phyloP scores from a whole-genome alignment of 2,113 vertebrate genomes.

The Muntiacus muntjak region DNA sequence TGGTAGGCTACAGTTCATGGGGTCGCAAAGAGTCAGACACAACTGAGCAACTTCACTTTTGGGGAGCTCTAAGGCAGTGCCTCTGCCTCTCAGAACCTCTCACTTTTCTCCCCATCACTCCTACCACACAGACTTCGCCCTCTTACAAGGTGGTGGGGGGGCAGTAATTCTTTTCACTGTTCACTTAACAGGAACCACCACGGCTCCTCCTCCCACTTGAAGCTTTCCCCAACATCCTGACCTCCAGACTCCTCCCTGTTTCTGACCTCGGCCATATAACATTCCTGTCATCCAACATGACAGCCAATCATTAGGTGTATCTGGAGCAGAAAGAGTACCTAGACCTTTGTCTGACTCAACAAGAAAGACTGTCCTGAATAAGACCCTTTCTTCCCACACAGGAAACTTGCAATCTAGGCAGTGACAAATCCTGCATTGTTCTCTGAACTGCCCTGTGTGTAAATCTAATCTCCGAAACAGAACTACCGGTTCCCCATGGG shows the following conservation, averaged over 20 bases:
- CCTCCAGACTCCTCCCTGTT: not conserved
- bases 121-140: not conserved
- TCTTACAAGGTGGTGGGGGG: not conserved
- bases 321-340: not conserved
- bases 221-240: not conserved
- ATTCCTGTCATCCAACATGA: not conserved
- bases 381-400: not conserved
- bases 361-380: not conserved
- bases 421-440: not conserved
- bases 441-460: not conserved
- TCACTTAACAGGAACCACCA: not conserved
- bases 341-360: not conserved
- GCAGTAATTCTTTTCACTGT: not conserved
- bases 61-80: not conserved
- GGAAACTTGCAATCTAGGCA: not conserved
- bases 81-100: not conserved
- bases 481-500: not conserved
- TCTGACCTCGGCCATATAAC: not conserved
- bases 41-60: not conserved
- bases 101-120: not conserved
- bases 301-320: not conserved
- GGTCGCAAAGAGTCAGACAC: accelerated
- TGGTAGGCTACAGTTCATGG: not conserved
- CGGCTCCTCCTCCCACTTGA: not conserved
- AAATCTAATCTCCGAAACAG: not conserved